A percentile compares a stretch with the other conserved stretches of the same genome.
phyloP scores from a whole-genome alignment of 2,888 invertebrate genomes.

The Metopia argyrocephala region DNA sequence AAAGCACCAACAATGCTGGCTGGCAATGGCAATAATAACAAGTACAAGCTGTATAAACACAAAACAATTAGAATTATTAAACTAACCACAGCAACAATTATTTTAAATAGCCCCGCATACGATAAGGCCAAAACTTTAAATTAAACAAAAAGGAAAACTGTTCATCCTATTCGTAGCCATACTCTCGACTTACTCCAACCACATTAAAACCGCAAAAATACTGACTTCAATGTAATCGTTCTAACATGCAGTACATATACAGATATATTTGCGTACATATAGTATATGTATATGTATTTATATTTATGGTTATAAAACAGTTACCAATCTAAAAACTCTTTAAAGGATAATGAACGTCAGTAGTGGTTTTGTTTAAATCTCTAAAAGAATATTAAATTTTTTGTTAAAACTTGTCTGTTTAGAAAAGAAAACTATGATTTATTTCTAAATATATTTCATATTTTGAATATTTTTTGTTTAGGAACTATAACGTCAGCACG shows the following conservation, averaged over 20 bases:
- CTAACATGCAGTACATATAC: too few relatives aligned
- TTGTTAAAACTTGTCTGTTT: too few relatives aligned
- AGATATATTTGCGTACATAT: too few relatives aligned
- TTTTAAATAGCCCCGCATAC: slow-evolving; percentile 46
- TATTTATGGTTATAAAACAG: background rate
- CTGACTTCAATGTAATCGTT: too few relatives aligned
- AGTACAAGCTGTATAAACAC: slow-evolving; percentile 30
- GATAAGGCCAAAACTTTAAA: slow-evolving; percentile 50
- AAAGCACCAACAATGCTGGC: background rate
- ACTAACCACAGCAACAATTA: slow-evolving; percentile 61
- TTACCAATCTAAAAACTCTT: background rate
- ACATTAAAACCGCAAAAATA: too few relatives aligned
- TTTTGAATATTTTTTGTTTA: too few relatives aligned
- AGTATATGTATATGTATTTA: background rate
- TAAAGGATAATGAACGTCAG: too few relatives aligned
- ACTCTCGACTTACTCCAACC: background rate
- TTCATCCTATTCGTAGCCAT: background rate
- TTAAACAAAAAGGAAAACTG: slow-evolving; percentile 14
- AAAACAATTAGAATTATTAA: slow-evolving; percentile 59
- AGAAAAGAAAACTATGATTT: too few relatives aligned
- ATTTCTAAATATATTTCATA: too few relatives aligned
- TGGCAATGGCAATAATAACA: background rate
- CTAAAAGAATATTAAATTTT: too few relatives aligned
- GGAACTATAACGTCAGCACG: too few relatives aligned
- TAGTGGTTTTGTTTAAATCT: too few relatives aligned